phyloP scores from a whole-genome alignment of 2,797 vertebrate species.

The Sebastes trivittatus region DNA sequence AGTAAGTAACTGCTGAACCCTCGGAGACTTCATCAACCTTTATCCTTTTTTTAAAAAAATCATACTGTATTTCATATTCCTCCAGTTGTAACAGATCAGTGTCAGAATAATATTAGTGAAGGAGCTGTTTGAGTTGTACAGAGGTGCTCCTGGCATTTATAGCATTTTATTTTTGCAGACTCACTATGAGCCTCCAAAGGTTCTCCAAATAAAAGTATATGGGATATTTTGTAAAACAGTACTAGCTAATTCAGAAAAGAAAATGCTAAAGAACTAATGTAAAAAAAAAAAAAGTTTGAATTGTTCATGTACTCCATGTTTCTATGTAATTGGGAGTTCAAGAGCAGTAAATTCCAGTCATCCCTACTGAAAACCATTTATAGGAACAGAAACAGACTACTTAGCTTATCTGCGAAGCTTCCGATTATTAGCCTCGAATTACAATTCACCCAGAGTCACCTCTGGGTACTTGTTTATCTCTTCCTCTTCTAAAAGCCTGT shows the following conservation, averaged over 20 bases:
- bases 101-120: background rate
- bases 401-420: slow-evolving; percentile 44
- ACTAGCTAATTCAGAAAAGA: background rate
- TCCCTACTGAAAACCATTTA: slow-evolving; percentile 15
- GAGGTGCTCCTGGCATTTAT: background rate
- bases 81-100: background rate
- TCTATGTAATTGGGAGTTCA: background rate
- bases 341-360: background rate
- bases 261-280: background rate
- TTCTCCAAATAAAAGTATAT: background rate
- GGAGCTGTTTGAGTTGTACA: background rate
- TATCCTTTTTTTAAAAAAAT: background rate
- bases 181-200: background rate
- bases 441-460: slow-evolving; percentile 27
- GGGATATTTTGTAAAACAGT: background rate
- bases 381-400: slow-evolving; percentile 29
- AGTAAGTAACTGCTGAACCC: background rate
- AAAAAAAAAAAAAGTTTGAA: background rate
- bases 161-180: background rate
- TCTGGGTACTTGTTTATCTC: slow-evolving; percentile 44
- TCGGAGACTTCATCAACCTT: background rate
- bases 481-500: slow-evolving; percentile 39
- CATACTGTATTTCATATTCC: background rate
- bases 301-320: background rate
- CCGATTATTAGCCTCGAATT: slow-evolving; percentile 33